Percentiles rank a stretch among this genome's conserved stretches.
Conservation (phyloP, 2,888 invertebrate genomes). For the Prenolepis imparis region DNA sequence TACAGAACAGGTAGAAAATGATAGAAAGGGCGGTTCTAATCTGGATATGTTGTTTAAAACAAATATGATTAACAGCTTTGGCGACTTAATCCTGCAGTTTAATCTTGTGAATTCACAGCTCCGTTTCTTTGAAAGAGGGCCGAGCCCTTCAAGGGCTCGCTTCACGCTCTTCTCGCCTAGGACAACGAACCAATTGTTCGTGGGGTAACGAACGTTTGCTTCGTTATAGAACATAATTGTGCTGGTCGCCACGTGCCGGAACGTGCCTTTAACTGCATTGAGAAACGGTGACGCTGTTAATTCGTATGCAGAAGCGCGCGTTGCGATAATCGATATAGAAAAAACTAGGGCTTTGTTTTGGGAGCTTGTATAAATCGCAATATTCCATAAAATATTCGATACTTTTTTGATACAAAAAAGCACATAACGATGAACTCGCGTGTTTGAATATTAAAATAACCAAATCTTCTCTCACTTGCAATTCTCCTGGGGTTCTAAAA, state of each 20-base stretch:
- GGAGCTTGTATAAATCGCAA: neutral
- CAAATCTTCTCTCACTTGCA: neutral
- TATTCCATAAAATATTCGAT: neutral
- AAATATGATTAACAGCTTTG: neutral
- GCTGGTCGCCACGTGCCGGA: conserved; percentile 75
- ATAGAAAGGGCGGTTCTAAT: neutral
- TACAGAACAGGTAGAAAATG: neutral
- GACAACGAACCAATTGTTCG: conserved; percentile 72
- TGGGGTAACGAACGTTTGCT: conserved; percentile 76
- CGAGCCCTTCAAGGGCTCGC: conserved; percentile 54
- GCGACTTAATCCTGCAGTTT: conserved; percentile 3
- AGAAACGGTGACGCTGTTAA: conserved; percentile 25
- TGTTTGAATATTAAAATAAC: neutral
- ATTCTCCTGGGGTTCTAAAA: neutral
- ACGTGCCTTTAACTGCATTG: conserved; percentile 56
- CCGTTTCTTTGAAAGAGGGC: conserved; percentile 37
- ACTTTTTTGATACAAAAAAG: neutral
- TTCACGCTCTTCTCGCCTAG: conserved; percentile 52
- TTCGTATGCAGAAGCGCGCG: conserved; percentile 9
- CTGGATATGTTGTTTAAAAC: neutral
- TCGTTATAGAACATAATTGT: conserved; percentile 74
- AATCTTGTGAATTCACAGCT: conserved; percentile 23
- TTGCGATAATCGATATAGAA: conserved; percentile 24
- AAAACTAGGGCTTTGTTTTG: neutral
- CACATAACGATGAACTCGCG: neutral